Conservation (phyloP, 1,140 invertebrate species). For the Atta texana region DNA sequence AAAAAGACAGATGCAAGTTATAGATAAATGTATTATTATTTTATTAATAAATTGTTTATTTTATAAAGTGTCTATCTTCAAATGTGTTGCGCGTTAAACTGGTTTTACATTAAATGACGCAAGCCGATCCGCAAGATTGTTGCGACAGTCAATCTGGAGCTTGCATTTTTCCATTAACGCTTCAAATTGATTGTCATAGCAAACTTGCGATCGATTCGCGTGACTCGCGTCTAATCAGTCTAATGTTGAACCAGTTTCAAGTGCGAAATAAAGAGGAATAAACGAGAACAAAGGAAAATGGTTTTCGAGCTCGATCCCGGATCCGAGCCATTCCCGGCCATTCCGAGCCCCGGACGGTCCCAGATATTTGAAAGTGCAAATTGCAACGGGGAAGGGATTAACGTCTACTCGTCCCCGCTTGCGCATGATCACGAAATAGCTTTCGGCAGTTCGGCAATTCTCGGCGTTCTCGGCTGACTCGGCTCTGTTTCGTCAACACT, state of each 20-base stretch:
- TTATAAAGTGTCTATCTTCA: constrained; percentile 62
- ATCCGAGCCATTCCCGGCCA: neutral
- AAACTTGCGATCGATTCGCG: too few relatives aligned
- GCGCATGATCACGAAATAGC: constrained; percentile 2
- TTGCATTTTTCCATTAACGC: too few relatives aligned
- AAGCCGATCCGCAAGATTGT: too few relatives aligned
- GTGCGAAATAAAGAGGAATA: too few relatives aligned
- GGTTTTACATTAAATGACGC: too few relatives aligned
- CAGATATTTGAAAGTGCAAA: neutral
- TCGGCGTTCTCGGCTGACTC: too few relatives aligned
- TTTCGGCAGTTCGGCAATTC: neutral
- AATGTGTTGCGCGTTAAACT: neutral
- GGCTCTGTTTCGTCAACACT: constrained; percentile 5
- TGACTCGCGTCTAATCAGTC: too few relatives aligned
- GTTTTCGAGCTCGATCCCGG: neutral
- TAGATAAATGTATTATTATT: constrained; percentile 76
- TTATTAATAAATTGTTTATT: constrained; percentile 78
- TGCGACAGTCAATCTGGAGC: too few relatives aligned
- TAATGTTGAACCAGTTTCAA: too few relatives aligned
- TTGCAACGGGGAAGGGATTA: neutral
- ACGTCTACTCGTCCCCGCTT: neutral
- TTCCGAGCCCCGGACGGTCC: neutral
- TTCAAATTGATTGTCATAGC: too few relatives aligned
- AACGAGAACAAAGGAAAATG: neutral
- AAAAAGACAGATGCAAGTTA: constrained; percentile 60